phyloP scores from a whole-genome alignment of 2,888 invertebrate species.

The Athalia rosae region DNA sequence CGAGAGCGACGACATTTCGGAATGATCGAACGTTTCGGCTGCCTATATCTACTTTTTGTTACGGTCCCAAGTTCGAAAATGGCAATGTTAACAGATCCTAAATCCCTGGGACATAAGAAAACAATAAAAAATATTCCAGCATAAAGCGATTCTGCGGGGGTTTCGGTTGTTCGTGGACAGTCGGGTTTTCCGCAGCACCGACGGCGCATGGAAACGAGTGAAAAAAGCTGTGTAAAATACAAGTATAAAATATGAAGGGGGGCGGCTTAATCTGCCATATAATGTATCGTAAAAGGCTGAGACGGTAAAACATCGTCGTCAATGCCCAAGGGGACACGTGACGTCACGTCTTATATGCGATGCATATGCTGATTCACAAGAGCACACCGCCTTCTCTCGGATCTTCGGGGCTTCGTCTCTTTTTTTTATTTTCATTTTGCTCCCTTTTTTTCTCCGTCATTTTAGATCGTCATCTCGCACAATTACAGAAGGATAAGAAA shows the following conservation, averaged over 20 bases:
- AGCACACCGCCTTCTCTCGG: too few relatives aligned
- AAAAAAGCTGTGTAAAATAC: slow-evolving; percentile 47
- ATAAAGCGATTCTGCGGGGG: slow-evolving; percentile 40
- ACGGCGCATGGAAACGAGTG: slow-evolving; percentile 16
- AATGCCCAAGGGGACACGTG: slow-evolving; percentile 27
- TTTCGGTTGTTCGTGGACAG: slow-evolving; percentile 1
- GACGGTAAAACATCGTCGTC: slow-evolving; percentile 44
- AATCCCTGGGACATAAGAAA: slow-evolving; percentile 47
- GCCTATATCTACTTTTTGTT: neutral
- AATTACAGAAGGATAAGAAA: neutral
- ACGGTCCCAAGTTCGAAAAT: slow-evolving; percentile 22
- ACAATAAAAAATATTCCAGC: slow-evolving; percentile 40
- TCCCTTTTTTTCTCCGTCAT: neutral
- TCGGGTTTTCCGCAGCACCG: neutral
- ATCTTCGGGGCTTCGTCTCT: too few relatives aligned
- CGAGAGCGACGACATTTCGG: neutral
- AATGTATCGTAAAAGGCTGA: slow-evolving; percentile 46
- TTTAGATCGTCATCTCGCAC: neutral
- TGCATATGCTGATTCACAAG: slow-evolving; percentile 24
- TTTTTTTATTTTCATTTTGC: neutral
- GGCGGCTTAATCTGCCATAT: slow-evolving; percentile 46
- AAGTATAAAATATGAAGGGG: slow-evolving; percentile 46
- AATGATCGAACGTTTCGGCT: too few relatives aligned
- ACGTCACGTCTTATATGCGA: neutral
- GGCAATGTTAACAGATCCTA: slow-evolving; percentile 45